phyloP scores from a whole-genome alignment of 2,888 invertebrate genomes.

The Cheilosia vernalis region DNA sequence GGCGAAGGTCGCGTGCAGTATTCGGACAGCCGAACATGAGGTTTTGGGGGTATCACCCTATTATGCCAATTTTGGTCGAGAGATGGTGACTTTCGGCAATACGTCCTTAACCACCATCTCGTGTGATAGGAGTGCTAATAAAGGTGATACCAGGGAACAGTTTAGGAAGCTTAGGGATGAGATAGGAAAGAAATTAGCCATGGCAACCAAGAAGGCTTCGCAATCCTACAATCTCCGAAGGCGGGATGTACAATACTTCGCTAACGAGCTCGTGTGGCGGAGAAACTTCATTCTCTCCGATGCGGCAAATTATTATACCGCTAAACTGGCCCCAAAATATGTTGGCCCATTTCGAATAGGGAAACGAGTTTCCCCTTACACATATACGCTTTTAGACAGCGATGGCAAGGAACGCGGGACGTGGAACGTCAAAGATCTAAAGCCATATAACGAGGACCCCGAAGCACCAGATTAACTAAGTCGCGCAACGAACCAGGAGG shows the following conservation, averaged over 20 bases:
- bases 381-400: background rate
- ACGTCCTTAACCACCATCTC: background rate
- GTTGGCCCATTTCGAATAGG: conserved; percentile 14
- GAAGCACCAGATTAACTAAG: background rate
- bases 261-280: conserved; percentile 3
- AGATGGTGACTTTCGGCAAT: conserved; percentile 6
- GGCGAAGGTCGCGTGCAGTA: conserved; percentile 23
- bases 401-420: conserved; percentile 3
- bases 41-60: conserved; percentile 19
- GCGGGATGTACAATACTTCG: background rate
- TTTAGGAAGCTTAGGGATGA: background rate
- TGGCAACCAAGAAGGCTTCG: background rate
- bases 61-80: conserved; percentile 15
- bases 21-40: conserved; percentile 2
- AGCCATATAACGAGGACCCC: background rate
- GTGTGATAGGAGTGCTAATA: conserved; percentile 4
- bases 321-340: conserved; percentile 21
- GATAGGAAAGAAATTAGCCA: background rate
- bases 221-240: conserved; percentile 8
- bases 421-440: conserved; percentile 24
- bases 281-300: conserved; percentile 16
- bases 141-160: background rate
- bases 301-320: conserved; percentile 16
- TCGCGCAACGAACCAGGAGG: background rate
- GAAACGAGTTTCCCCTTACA: conserved; percentile 9